Conservation (phyloP, 2,888 invertebrate genomes). For the Oegoconia quadripuncta region DNA sequence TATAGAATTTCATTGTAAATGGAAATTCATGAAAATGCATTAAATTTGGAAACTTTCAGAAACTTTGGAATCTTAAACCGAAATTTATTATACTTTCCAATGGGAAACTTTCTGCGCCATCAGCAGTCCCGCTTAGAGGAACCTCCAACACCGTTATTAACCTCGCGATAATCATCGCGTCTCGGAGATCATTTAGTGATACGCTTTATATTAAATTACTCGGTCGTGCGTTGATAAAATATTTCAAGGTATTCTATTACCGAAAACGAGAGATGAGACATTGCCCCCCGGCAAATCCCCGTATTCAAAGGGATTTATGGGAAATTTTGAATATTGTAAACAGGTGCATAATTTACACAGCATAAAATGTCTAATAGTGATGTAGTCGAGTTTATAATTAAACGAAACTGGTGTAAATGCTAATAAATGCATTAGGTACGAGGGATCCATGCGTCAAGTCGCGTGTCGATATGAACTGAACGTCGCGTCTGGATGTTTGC, state of each 20-base stretch:
- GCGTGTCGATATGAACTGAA: conserved; percentile 63
- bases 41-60: too few relatives aligned
- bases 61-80: too few relatives aligned
- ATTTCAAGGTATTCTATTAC: conserved; percentile 76
- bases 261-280: conserved; percentile 72
- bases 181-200: conserved; percentile 76
- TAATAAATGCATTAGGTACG: conserved; percentile 53
- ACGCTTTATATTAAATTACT: conserved; percentile 80
- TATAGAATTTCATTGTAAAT: too few relatives aligned
- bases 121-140: conserved; percentile 66
- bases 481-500: conserved; percentile 20
- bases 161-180: conserved; percentile 69
- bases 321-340: conserved; percentile 31
- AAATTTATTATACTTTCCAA: too few relatives aligned
- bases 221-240: conserved; percentile 78
- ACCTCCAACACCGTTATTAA: conserved; percentile 77
- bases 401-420: conserved; percentile 44
- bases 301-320: conserved; percentile 32
- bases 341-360: conserved; percentile 20
- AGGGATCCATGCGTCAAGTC: conserved; percentile 60
- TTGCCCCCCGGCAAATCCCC: too few relatives aligned
- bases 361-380: conserved; percentile 13
- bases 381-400: conserved; percentile 26
- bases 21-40: too few relatives aligned
- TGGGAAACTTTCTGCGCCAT: too few relatives aligned